Evolutionary conservation across 2,888 invertebrate species (phyloP).

Genomic region (Caenorhabditis virilis): DNA sequence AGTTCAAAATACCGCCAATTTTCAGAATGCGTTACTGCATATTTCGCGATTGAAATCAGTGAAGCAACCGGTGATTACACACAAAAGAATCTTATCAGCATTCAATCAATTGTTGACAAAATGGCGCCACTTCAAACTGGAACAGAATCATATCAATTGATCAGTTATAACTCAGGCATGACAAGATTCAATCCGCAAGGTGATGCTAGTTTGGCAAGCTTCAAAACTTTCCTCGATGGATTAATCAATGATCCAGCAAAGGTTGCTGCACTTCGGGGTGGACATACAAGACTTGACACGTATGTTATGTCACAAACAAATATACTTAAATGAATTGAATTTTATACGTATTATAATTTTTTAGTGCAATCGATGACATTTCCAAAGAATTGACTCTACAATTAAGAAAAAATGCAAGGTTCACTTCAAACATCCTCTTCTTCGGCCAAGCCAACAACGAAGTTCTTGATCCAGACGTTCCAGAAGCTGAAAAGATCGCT

Average conservation of each 20-base stretch:
- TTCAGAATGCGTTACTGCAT: constrained; percentile 33
- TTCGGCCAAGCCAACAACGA: constrained; percentile 31
- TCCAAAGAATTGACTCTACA: constrained; percentile 15
- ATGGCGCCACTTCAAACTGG: constrained; percentile 4
- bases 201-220: constrained; percentile 8
- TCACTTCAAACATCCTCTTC: constrained; percentile 24
- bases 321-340: neutral
- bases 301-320: neutral
- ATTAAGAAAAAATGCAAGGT: constrained; percentile 11
- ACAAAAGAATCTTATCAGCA: constrained; percentile 12
- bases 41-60: constrained; percentile 30
- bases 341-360: no score
- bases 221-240: constrained; percentile 11
- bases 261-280: constrained; percentile 7
- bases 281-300: constrained; percentile 17
- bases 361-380: constrained; percentile 4
- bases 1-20: neutral
- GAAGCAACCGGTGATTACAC: constrained; percentile 25
- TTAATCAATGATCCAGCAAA: constrained; percentile 11
- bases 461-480: constrained; percentile 14
- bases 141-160: constrained; percentile 22
- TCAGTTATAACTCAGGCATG: constrained; percentile 21
- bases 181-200: constrained; percentile 13
- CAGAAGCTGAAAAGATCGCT: neutral
- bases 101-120: constrained; percentile 7